Conservation (phyloP, 1,140 invertebrate genomes). For the Hetaerina americana region DNA sequence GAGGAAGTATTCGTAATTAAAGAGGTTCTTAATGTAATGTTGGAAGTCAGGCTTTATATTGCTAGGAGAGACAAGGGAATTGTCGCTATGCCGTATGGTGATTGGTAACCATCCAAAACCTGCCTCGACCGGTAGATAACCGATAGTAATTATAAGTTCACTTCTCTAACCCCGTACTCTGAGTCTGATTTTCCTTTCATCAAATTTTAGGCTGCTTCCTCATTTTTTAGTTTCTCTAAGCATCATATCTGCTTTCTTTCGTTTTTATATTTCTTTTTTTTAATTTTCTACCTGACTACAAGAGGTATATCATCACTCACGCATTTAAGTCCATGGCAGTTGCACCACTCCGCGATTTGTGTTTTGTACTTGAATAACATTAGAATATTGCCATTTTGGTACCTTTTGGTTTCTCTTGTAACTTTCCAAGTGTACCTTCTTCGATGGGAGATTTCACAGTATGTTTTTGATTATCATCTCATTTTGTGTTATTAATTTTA, state of each 20-base stretch:
- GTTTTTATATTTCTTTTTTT: slow-evolving; percentile 4
- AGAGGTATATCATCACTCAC: slow-evolving; percentile 8
- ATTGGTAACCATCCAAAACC: too few species aligned
- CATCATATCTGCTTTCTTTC: slow-evolving; percentile 8
- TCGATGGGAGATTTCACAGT: slow-evolving; percentile 2
- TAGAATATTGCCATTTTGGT: not conserved
- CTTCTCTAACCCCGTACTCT: too few species aligned
- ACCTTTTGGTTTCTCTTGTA: not conserved
- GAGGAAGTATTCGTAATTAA: too few species aligned
- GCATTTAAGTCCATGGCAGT: slow-evolving; percentile 4
- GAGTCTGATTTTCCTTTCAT: not conserved
- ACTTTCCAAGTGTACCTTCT: not conserved
- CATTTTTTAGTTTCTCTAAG: slow-evolving; percentile 7
- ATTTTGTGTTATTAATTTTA: slow-evolving; percentile 1
- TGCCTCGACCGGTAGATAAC: too few species aligned
- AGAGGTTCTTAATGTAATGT: too few species aligned
- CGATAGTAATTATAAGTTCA: too few species aligned
- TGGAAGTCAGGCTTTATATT: too few species aligned
- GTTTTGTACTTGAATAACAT: not conserved
- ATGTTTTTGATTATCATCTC: slow-evolving; percentile 4
- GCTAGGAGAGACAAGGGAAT: too few species aligned
- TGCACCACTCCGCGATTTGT: not conserved
- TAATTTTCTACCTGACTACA: slow-evolving; percentile 6
- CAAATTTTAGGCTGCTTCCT: not conserved
- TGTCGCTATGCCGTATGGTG: too few species aligned